These are phyloP conservation scores for Solenodon paradoxus DNA, from an alignment of 2,113 vertebrate genomes.

Conservation along the genomic window DNA sequence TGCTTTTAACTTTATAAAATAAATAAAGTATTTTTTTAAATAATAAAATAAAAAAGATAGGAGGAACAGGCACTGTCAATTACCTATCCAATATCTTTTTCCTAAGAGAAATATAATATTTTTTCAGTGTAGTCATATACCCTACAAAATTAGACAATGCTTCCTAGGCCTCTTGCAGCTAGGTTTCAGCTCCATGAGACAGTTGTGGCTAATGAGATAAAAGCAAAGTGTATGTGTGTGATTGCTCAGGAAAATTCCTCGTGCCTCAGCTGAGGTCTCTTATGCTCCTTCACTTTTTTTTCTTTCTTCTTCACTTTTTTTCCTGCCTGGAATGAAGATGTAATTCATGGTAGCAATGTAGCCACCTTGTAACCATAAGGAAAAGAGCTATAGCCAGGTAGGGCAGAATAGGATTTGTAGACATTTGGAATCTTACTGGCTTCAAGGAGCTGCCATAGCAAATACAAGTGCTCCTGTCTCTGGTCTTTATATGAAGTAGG, in stretches of 20 bases:
- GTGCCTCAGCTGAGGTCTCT: background rate
- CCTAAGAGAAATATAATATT: background rate
- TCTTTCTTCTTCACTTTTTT: background rate
- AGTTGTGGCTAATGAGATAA: background rate
- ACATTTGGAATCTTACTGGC: background rate
- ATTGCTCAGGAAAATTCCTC: background rate
- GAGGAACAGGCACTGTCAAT: background rate
- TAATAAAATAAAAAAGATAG: too few species aligned
- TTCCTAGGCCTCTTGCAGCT: background rate
- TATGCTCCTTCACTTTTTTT: background rate
- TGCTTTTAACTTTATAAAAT: too few species aligned
- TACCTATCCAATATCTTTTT: background rate
- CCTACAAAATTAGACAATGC: background rate
- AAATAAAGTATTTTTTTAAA: too few species aligned
- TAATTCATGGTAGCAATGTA: background rate
- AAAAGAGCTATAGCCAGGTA: background rate
- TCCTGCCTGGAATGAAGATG: background rate
- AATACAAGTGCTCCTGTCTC: background rate
- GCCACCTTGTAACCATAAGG: background rate
- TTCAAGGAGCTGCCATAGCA: background rate
- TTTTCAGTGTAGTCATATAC: background rate
- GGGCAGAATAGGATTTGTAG: background rate
- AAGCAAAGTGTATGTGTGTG: background rate
- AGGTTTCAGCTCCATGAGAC: background rate
- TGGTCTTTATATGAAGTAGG: background rate